Evolutionary conservation across 2,888 invertebrate genomes (phyloP), one percentile per base, ranked within the genome.

Genomic region (Homarus gammarus): DNA sequence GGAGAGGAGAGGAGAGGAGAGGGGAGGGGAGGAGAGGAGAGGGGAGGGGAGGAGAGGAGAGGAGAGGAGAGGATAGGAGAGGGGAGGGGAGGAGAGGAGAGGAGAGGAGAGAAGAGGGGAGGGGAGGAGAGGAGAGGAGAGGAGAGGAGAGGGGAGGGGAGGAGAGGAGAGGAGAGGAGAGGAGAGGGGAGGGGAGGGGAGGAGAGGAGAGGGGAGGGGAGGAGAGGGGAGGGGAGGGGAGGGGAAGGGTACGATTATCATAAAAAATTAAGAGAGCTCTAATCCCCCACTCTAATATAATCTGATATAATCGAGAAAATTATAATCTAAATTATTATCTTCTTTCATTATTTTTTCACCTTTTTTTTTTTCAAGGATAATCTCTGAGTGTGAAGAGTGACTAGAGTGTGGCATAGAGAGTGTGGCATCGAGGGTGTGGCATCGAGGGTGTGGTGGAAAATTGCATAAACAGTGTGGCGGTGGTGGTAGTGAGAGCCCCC

Each of bases 71-170:
- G 31, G 22, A 64, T 10, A 18, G 27, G 31, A 22, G 31, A 27
- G n/a, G 56, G 56, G 15, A 12, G 56, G 56, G 56, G 10, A 10
- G 12, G 56, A 10, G 56, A 18, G 10, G 12, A 70, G 18, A n/a
- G 77, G 77, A 77, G 77, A 51, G 44, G 72, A 51, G 51, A 77
- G 77, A 31, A 6, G 33, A 33, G 40, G 36, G 12, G 49, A 33
- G 36, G 27, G 36, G 56, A 2, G 27, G 56, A 10, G 38, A 31
- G 40, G 27, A 73, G 38, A 73, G 12, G 40, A 40, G 73, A 36
- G 38, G 73, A 6, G 64, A 27, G 64, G n/a, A n/a, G n/a, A n/a
- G n/a, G n/a, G 22, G 18, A 22, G 64, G 27, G 22, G 73, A 36
- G 38, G 10, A 64, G 64, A 27, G 22, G 3, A 27, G 64, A 5